Conservation (phyloP, 2,113 vertebrate species). For the Rutilus rutilus region DNA sequence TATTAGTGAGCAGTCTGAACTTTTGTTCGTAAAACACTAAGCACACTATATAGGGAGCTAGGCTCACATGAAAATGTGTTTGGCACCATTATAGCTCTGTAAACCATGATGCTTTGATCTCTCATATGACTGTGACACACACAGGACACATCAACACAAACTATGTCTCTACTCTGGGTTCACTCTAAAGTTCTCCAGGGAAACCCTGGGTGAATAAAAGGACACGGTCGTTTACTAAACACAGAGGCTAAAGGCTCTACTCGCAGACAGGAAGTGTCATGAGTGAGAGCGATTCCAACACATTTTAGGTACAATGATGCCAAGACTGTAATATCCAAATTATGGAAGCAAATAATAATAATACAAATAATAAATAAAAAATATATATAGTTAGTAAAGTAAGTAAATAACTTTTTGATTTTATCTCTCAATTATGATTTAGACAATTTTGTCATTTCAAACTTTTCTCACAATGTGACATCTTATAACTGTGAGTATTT, state of each 20-base stretch:
- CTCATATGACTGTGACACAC: slow-evolving; percentile 76
- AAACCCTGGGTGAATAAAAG: slow-evolving; percentile 15
- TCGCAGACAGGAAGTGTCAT: slow-evolving; percentile 19
- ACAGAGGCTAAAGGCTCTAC: slow-evolving; percentile 2
- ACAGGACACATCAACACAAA: slow-evolving; percentile 27
- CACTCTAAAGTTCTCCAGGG: background rate
- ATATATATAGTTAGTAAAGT: background rate
- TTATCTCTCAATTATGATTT: background rate
- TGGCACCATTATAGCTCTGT: slow-evolving; percentile 65
- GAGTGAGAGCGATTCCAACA: background rate
- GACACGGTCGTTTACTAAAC: slow-evolving; percentile 22
- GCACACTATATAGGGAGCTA: background rate
- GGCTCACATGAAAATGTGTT: background rate
- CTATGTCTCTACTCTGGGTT: background rate
- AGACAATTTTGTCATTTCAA: background rate
- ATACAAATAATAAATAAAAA: background rate
- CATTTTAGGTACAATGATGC: background rate
- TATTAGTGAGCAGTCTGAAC: slow-evolving; percentile 69
- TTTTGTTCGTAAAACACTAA: background rate
- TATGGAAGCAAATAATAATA: background rate
- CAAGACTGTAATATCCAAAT: too few relatives aligned
- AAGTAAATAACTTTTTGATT: background rate
- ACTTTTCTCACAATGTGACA: background rate
- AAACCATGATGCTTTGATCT: slow-evolving; percentile 69
- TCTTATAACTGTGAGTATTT: background rate